Conservation (phyloP, 2,113 vertebrate genomes). For the Electrona antarctica region DNA sequence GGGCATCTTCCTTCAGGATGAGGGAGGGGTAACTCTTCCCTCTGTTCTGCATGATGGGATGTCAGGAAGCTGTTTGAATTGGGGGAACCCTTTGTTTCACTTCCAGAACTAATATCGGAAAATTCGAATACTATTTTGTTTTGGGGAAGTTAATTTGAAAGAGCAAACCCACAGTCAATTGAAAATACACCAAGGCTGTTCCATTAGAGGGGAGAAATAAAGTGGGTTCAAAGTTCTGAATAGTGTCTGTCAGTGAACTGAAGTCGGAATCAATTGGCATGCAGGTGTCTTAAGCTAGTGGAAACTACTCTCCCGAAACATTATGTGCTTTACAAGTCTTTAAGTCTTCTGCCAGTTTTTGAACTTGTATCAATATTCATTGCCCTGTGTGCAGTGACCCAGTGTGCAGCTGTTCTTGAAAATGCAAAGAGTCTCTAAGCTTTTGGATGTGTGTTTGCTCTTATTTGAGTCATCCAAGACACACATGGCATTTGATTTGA, state of each 20-base stretch:
- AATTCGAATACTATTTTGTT: slow-evolving; percentile 42
- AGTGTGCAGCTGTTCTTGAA: background rate
- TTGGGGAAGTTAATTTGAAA: slow-evolving; percentile 32
- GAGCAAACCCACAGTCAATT: slow-evolving; percentile 21
- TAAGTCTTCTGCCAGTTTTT: background rate
- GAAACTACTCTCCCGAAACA: background rate
- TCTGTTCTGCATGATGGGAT: slow-evolving; percentile 53
- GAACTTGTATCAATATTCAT: background rate
- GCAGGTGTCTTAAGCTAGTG: background rate
- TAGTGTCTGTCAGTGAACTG: slow-evolving; percentile 2
- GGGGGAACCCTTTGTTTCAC: slow-evolving; percentile 67
- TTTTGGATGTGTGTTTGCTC: slow-evolving; percentile 24
- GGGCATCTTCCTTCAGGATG: slow-evolving; percentile 61
- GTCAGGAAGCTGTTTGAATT: slow-evolving; percentile 69
- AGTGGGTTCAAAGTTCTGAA: slow-evolving; percentile 17
- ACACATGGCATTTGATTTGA: slow-evolving; percentile 52
- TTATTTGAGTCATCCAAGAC: slow-evolving; percentile 25
- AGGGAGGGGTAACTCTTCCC: slow-evolving; percentile 63
- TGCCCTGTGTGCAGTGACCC: background rate
- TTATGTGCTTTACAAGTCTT: background rate
- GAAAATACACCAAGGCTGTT: slow-evolving; percentile 28
- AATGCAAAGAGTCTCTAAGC: slow-evolving; percentile 2
- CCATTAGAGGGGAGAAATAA: slow-evolving; percentile 8
- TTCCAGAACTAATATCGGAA: slow-evolving; percentile 52
- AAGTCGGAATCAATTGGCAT: background rate